phyloP scores from a whole-genome alignment of 35 echinoderm and acorn worm species.

The Hemicentrotus pulcherrimus region DNA sequence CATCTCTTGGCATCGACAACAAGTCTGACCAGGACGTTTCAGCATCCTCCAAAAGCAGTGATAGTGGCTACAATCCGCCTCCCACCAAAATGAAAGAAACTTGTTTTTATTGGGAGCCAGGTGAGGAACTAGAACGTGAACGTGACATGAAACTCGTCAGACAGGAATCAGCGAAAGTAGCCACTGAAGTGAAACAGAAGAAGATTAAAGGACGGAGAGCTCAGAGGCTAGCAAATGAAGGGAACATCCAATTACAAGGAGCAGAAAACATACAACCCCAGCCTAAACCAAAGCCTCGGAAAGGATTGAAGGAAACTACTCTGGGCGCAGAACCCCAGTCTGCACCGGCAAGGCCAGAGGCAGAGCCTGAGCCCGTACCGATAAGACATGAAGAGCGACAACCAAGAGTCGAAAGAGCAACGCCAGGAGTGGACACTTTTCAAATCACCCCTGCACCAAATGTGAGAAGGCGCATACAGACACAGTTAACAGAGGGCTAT shows the following conservation, averaged over 20 bases:
- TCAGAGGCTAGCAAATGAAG: constrained; percentile 25
- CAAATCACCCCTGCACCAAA: background rate
- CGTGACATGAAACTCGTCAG: constrained; percentile 4
- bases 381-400: background rate
- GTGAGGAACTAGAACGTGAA: constrained; percentile 19
- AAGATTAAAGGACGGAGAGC: constrained; percentile 17
- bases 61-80: background rate
- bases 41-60: constrained; percentile 39
- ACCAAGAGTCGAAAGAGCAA: background rate
- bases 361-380: background rate
- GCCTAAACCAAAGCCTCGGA: background rate
- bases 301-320: background rate
- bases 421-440: background rate
- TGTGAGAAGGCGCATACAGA: background rate
- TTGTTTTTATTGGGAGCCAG: constrained; percentile 42
- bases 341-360: background rate
- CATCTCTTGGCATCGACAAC: background rate
- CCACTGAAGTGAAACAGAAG: background rate
- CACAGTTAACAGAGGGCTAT: background rate
- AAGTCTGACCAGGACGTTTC: background rate
- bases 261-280: background rate
- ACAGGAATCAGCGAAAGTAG: constrained; percentile 19
- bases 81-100: constrained; percentile 21
- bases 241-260: constrained; percentile 25
- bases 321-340: background rate